These are phyloP conservation scores for Paraescarpia echinospica DNA, from an alignment of 1,140 invertebrate genomes.

Conservation along the genomic window DNA sequence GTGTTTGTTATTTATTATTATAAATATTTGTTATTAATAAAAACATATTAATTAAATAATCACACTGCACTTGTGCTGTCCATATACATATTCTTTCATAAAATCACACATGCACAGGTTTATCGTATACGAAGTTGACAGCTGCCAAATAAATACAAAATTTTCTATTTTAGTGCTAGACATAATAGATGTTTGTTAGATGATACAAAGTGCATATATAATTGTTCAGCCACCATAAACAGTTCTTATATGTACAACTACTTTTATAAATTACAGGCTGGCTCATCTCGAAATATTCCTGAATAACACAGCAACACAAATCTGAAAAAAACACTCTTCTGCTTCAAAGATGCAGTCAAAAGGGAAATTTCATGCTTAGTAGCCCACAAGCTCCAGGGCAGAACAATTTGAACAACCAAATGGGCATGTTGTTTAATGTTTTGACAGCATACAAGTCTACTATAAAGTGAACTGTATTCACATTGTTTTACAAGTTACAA, in stretches of 20 bases:
- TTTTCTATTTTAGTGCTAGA: not conserved
- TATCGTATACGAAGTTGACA: not conserved
- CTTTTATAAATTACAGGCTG: not conserved
- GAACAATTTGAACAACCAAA: too few relatives aligned
- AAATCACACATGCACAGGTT: not conserved
- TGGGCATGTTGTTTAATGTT: too few relatives aligned
- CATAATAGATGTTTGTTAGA: not conserved
- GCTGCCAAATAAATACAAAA: not conserved
- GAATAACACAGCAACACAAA: not conserved
- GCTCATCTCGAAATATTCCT: not conserved
- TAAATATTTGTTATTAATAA: not conserved
- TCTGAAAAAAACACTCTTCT: not conserved
- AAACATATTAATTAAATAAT: not conserved
- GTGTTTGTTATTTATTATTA: not conserved
- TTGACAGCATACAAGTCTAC: too few relatives aligned
- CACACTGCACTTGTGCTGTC: not conserved
- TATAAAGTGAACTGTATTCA: too few relatives aligned
- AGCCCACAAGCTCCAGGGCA: not conserved
- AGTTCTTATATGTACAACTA: not conserved
- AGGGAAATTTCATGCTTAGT: not conserved
- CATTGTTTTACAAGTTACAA: too few relatives aligned
- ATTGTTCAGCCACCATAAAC: not conserved
- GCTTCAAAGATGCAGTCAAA: not conserved
- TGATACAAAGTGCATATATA: not conserved
- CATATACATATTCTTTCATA: not conserved